Base-by-base conservation (phyloP, 2,888 invertebrate species). In the Ctenicera cuprea region DNA sequence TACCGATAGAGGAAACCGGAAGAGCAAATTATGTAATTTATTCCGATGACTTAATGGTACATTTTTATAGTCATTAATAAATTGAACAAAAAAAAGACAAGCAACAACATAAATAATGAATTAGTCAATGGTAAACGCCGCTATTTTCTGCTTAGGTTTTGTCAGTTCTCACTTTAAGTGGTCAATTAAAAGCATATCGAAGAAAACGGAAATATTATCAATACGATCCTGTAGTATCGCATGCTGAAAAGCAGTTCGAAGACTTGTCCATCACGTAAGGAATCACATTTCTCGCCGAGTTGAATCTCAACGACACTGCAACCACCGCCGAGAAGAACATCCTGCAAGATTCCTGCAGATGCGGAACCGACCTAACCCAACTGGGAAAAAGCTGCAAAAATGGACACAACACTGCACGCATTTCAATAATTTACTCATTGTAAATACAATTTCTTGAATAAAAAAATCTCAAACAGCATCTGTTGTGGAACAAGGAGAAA, bases 361-460 rank as follows among this genome's bases (percentile, higher is more conserved):
- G 57, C 57, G 65, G 65, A 72, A 67, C 61, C 54, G 43, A 66
- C 61, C 50, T 61, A 61, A 50, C 54, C 33, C 48, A 61, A 66
- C 48, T 54, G 38, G 63, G 54, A 66, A 71, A 71, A 71, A 66
- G 57, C 41, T 63, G 52, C 45, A 62, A 48, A 52, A 67, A 67
- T 61, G 61, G 12, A 41, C 41, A 57, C 22, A 52, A 48, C 59
- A 67, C n/a, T 14, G 57, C 41, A 30, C 54, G 48, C 41, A 71
- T 71, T 45, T 41, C 30, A 41, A 68, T 54, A 38, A 54, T 68
- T 63, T 62, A 16, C 45, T 68, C 63, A 63, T 64, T 69, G 57
- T 65, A 20, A 22, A 18, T 20, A 9, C 38, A 41, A 72, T 59
- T 26, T 41, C 59, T 48, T 41, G 18, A 33, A 59, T 38, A 18